A percentile compares a stretch with the other conserved stretches of the same genome.
Evolutionary conservation across 2,888 invertebrate genomes (phyloP).

Genomic region (Atethmia centrago): DNA sequence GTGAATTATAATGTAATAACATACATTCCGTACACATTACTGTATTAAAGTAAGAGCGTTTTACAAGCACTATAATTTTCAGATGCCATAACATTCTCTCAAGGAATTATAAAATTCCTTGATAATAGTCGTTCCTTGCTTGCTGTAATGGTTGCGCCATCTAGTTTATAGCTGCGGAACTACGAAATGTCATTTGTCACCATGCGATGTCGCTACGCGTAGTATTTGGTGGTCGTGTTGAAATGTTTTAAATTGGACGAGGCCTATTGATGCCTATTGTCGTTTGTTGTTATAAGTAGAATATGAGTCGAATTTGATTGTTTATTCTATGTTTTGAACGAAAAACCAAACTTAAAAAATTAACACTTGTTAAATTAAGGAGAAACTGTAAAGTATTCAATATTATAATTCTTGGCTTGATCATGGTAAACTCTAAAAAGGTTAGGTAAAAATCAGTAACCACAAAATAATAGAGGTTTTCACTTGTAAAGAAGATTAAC

Average conservation of each 20-base stretch:
- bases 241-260: not conserved
- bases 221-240: not conserved
- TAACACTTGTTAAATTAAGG: not conserved
- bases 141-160: constrained; percentile 77
- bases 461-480: constrained; percentile 17
- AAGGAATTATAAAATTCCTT: constrained; percentile 66
- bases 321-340: not conserved
- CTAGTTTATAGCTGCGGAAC: constrained; percentile 76
- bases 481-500: constrained; percentile 24
- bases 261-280: not conserved
- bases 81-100: constrained; percentile 65
- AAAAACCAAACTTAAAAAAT: not conserved
- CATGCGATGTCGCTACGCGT: constrained; percentile 87
- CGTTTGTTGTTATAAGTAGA: not conserved
- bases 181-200: constrained; percentile 83
- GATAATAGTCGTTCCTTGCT: constrained; percentile 43
- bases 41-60: constrained; percentile 62
- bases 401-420: not conserved
- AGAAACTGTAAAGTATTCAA: not conserved
- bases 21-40: constrained; percentile 61
- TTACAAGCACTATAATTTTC: constrained; percentile 65
- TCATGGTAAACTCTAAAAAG: constrained; percentile 2
- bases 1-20: constrained; percentile 61
- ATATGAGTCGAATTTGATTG: not conserved
- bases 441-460: constrained; percentile 2